Base-by-base conservation (phyloP, 1,140 invertebrate species). In the Sycophaga agraensis region DNA sequence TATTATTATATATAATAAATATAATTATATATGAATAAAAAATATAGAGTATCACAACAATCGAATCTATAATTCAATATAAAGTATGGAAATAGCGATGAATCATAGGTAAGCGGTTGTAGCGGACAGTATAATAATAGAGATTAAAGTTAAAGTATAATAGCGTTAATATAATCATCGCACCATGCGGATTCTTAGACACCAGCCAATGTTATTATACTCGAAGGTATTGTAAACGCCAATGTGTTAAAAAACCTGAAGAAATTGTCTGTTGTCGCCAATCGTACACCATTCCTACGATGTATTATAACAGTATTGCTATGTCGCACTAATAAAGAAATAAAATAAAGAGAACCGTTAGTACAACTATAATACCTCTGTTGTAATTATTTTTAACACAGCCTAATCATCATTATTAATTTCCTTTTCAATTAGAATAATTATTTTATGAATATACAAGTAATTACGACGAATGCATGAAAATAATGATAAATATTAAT, bases 261-360 rank as follows among this genome's bases (percentile, higher is more conserved):
- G 69, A 69, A 65, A 65, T 56, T 59, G 65, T 72, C 51, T 56
- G 37, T 48, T 59, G 46, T 61, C 58, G 62, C 66, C 62, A 72
- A 76, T 73, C 70, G 72, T 76, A 76, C 72, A 76, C 75, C 71
- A 73, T 79, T 79, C 76, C 77, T 77, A 77, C 63, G 69, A 77
- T 77, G 68, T 76, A 77, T 78, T 62, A 67, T 78, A 76, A 77
- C 75, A 79, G 75, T 79, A 79, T 79, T 79, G 66, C 40, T 61
- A 68, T 75, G 71, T 75, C 64, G 70, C 70, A 73, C 68, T 75
- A 77, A 75, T 70, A 69, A 67, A 31, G n/a, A 55, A 61, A 26
- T 69, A 72, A 66, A 73, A 74, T 75, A 74, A 78, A 63, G 64
- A 71, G 64, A 70, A 70, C 69, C 72, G 69, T 74, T 77, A 76